A percentile compares a stretch with the other conserved stretches of the same genome.
phyloP scores from a whole-genome alignment of 2,888 invertebrate species.

The Orthonychiurus folsomi region DNA sequence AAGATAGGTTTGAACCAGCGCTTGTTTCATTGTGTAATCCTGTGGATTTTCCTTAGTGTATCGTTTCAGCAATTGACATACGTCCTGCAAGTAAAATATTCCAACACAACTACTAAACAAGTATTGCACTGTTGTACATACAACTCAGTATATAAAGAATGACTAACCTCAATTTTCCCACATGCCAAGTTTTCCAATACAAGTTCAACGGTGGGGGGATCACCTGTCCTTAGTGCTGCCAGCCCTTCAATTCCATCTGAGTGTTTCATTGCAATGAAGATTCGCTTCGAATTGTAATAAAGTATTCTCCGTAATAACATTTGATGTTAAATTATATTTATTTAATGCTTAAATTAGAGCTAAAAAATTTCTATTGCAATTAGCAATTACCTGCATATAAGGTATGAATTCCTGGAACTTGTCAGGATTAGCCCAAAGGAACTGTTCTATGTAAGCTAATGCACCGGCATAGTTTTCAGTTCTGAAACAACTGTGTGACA shows the following conservation, averaged over 20 bases:
- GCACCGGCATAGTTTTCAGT: background rate
- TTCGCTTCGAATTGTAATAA: slow-evolving; percentile 50
- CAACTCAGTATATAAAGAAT: too few relatives aligned
- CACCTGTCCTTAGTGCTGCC: slow-evolving; percentile 60
- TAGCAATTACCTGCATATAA: background rate
- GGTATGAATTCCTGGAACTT: background rate
- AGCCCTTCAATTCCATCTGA: slow-evolving; percentile 79
- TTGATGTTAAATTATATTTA: background rate
- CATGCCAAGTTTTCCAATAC: slow-evolving; percentile 76
- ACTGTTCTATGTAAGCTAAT: background rate
- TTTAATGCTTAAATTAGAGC: background rate
- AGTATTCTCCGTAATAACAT: too few relatives aligned
- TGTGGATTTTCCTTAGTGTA: slow-evolving; percentile 55
- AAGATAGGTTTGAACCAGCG: slow-evolving; percentile 76
- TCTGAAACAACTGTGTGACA: background rate
- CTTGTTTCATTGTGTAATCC: slow-evolving; percentile 49
- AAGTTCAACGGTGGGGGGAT: slow-evolving; percentile 70
- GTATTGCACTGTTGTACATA: background rate
- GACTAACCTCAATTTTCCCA: slow-evolving; percentile 60
- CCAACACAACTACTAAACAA: background rate
- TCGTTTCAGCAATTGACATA: slow-evolving; percentile 77
- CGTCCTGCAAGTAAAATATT: slow-evolving; percentile 52
- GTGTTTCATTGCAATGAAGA: slow-evolving; percentile 80
- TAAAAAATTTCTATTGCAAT: background rate
- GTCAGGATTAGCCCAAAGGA: background rate